These are phyloP conservation scores for Trypoxylus dichotomus DNA, from an alignment of 1,140 invertebrate genomes.

Conservation along the genomic window DNA sequence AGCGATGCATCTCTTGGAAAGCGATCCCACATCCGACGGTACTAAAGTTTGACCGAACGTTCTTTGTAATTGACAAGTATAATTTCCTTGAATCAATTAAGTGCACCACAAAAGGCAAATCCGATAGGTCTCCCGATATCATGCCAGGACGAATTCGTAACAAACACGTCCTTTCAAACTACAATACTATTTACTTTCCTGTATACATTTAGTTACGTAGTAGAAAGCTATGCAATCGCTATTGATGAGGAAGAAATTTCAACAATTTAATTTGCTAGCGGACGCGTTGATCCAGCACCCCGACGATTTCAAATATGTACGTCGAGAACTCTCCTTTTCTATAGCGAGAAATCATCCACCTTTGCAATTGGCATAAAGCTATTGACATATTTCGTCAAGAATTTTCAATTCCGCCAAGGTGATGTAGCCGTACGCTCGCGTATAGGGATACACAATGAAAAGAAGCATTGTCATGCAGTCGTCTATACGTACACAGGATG, in stretches of 20 bases:
- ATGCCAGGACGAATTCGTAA: not conserved
- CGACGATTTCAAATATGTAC: slow-evolving; percentile 3
- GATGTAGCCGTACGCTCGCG: not conserved
- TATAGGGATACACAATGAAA: not conserved
- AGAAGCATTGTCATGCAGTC: slow-evolving; percentile 9
- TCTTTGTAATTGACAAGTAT: not conserved
- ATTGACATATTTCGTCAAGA: slow-evolving; percentile 22
- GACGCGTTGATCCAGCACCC: not conserved
- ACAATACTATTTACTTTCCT: not conserved
- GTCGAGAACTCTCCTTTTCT: not conserved
- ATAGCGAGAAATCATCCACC: slow-evolving; percentile 9
- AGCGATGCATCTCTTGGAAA: not conserved
- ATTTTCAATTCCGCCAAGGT: slow-evolving; percentile 21
- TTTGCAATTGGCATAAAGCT: slow-evolving; percentile 24
- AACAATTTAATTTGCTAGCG: slow-evolving; percentile 9
- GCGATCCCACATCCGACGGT: too few species aligned
- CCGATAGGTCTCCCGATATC: too few species aligned
- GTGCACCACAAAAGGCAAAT: not conserved
- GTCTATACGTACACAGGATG: not conserved
- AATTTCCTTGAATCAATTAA: not conserved
- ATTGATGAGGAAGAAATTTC: not conserved
- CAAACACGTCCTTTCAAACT: not conserved
- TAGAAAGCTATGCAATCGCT: not conserved
- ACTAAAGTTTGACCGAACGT: not conserved
- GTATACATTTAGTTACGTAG: not conserved